phyloP scores from a whole-genome alignment of 2,888 invertebrate genomes.

The Amblyteles armatorius region DNA sequence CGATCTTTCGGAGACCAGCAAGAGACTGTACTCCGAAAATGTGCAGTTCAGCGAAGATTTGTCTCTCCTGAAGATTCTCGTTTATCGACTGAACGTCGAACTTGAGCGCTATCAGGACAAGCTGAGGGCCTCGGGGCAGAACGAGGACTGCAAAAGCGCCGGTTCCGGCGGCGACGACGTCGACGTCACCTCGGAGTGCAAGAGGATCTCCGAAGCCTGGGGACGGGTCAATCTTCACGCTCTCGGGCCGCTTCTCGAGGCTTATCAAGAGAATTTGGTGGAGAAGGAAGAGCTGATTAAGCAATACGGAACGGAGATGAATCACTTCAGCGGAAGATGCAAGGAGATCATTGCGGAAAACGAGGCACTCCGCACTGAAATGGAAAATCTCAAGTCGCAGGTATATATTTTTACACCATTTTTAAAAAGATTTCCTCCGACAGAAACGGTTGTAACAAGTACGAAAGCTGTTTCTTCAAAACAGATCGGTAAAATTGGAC shows the following conservation, averaged over 20 bases:
- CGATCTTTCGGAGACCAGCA: constrained; percentile 68
- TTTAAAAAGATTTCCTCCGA: background rate
- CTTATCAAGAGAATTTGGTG: constrained; percentile 91
- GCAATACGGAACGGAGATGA: constrained; percentile 90
- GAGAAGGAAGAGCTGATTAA: constrained; percentile 91
- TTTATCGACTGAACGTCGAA: constrained; percentile 92
- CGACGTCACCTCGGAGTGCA: constrained; percentile 81
- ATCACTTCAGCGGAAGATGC: constrained; percentile 89
- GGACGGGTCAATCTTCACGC: constrained; percentile 87
- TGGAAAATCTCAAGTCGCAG: constrained; percentile 85
- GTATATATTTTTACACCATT: constrained; percentile 70
- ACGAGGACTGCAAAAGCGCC: constrained; percentile 68
- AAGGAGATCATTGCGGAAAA: constrained; percentile 91
- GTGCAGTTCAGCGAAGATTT: constrained; percentile 88
- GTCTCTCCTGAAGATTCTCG: constrained; percentile 90
- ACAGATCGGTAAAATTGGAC: background rate
- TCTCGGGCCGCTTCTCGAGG: constrained; percentile 90
- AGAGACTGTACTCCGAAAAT: constrained; percentile 86
- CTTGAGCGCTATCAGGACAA: constrained; percentile 92
- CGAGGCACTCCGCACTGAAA: constrained; percentile 86
- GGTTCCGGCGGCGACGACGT: constrained; percentile 73
- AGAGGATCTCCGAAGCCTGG: constrained; percentile 86
- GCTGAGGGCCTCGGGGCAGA: constrained; percentile 83
- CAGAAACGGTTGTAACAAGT: background rate
- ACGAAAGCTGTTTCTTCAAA: background rate